Evolutionary conservation across 2,797 vertebrate species (phyloP), one percentile per base, ranked within the genome.

Genomic region (Dallia pectoralis): DNA sequence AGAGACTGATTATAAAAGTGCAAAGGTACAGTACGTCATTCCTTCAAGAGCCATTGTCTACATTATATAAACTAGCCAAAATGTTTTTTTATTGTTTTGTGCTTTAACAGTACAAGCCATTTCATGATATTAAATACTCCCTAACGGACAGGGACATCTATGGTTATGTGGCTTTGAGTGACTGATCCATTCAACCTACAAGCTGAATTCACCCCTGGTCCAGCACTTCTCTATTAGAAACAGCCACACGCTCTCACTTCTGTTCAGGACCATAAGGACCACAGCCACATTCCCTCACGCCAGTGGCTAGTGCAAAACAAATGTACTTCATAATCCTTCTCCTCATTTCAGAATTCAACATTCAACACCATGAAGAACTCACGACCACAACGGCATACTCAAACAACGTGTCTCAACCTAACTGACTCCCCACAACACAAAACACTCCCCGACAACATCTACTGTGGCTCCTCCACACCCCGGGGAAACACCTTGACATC

Each of bases 81-180:
- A 77, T 63, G 6, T 7, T 79, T 40, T 61, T 47, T n/a, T 6
- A n/a, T 51, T 33, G 69, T 81, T 86, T 84, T 85, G 88, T 87
- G 89, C 79, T 85, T 59, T 92, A 92, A 92, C 91, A 92, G 91
- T 92, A 90, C 87, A 72, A 88, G 89, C 89, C 91, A 90, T 92
- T 90, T 91, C 73, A 82, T 79, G 82, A 88, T 89, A 88, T 86
- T 90, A 85, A 85, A 81, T 72, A 85, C 84, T 85, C 83, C 83
- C 82, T 83, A 48, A 44, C 15, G 72, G 48, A 75, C 79, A 73
- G 70, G 83, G 73, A 77, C 30, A 70, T 69, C 70, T 68, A 82
- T 81, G 73, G 74, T 70, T 75, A 76, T 82, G 80, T 74, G 84
- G 76, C 78, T 79, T 81, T 5, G 64, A 76, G 72, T 65, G 74